phyloP scores from a whole-genome alignment of 2,113 vertebrate species.

The Catharus fuscescens region DNA sequence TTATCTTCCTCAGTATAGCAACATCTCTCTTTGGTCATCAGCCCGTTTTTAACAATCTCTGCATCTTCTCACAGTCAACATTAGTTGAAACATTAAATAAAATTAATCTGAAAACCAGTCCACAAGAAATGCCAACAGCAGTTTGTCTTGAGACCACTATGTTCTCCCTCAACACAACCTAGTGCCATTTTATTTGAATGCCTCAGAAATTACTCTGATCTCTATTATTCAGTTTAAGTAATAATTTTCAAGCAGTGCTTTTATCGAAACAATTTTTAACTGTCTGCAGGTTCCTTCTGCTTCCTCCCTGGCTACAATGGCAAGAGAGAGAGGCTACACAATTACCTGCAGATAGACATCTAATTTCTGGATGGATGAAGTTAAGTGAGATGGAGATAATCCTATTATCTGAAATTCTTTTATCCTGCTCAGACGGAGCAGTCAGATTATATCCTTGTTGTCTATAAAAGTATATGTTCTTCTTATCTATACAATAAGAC shows the following conservation, averaged over 20 bases:
- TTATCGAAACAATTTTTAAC: background rate
- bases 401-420: slow-evolving; percentile 7
- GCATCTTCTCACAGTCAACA: background rate
- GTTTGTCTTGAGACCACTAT: background rate
- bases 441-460: background rate
- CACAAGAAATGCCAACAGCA: background rate
- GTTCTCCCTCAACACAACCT: background rate
- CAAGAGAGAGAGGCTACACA: background rate
- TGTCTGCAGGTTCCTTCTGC: background rate
- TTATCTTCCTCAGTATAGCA: background rate
- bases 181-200: background rate
- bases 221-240: slow-evolving; percentile 2
- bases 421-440: background rate
- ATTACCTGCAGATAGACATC: background rate
- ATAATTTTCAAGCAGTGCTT: slow-evolving; percentile 1
- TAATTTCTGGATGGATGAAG: slow-evolving; percentile 27
- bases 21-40: background rate
- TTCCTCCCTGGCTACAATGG: background rate
- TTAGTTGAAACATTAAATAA: background rate
- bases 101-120: background rate
- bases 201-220: background rate
- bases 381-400: slow-evolving; percentile 28
- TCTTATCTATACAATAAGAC: background rate
- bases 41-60: background rate
- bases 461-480: background rate